These are phyloP conservation scores for Coryphaenoides rupestris DNA, from an alignment of 2,113 vertebrate species.

Conservation along the genomic window DNA sequence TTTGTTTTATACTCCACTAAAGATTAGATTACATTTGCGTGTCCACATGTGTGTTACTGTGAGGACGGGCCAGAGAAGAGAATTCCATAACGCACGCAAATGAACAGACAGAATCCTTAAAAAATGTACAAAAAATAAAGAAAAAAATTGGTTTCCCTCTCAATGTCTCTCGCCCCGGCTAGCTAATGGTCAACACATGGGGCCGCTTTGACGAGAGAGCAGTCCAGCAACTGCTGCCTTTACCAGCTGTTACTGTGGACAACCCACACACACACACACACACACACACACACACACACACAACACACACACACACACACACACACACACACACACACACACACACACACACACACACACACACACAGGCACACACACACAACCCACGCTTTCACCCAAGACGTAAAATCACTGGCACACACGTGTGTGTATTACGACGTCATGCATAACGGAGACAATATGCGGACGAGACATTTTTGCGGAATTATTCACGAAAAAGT, in stretches of 20 bases:
- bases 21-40: no score
- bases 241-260: constrained; percentile 49
- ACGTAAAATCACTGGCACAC: no score
- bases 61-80: background rate
- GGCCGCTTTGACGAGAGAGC: no score
- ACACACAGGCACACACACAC: no score
- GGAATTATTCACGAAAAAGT: no score
- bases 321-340: background rate
- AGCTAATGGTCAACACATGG: constrained; percentile 50
- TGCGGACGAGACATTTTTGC: no score
- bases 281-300: constrained; percentile 2
- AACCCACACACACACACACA: background rate
- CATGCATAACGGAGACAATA: no score
- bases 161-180: constrained; percentile 1
- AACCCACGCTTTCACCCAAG: no score
- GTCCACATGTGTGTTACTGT: no score
- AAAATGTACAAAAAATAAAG: background rate
- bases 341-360: background rate
- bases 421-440: no score
- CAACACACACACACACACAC: constrained; percentile 2
- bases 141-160: background rate
- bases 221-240: constrained; percentile 50
- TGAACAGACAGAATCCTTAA: background rate
- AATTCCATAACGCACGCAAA: background rate
- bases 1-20: no score